phyloP scores from a whole-genome alignment of 2,888 invertebrate genomes.

The Drosophila quinaria region DNA sequence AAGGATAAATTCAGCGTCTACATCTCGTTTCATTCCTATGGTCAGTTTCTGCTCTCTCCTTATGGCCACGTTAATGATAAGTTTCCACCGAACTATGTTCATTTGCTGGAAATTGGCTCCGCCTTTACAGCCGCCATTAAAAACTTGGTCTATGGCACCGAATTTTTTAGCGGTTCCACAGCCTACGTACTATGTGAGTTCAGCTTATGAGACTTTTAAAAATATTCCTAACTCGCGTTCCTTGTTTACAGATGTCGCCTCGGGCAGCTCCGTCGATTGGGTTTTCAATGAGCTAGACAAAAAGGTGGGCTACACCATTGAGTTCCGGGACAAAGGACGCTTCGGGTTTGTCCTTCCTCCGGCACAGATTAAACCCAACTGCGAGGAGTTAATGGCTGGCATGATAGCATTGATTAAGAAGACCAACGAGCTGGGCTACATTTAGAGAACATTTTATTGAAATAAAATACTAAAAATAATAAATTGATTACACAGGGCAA shows the following conservation, averaged over 20 bases:
- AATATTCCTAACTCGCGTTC: background rate
- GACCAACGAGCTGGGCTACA: constrained; percentile 86
- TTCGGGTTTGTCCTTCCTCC: constrained; percentile 90
- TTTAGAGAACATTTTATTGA: constrained; percentile 57
- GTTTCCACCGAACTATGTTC: constrained; percentile 86
- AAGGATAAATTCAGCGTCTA: constrained; percentile 86
- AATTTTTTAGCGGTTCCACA: constrained; percentile 87
- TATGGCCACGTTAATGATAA: constrained; percentile 86
- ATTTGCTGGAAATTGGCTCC: constrained; percentile 86
- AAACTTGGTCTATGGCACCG: constrained; percentile 86
- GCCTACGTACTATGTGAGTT: constrained; percentile 87
- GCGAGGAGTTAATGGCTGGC: constrained; percentile 87
- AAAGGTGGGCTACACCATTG: constrained; percentile 87
- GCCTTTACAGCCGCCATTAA: constrained; percentile 87
- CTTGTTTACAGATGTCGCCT: constrained; percentile 84
- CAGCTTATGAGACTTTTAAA: background rate
- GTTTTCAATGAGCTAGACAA: constrained; percentile 86
- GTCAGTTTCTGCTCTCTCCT: constrained; percentile 88
- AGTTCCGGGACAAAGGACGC: constrained; percentile 89
- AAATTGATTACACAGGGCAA: background rate
- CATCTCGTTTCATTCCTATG: constrained; percentile 89
- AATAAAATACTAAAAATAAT: background rate
- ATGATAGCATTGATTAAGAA: constrained; percentile 86
- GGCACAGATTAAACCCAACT: constrained; percentile 88
- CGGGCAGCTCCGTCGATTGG: constrained; percentile 87